Conservation (phyloP, 2,797 vertebrate species). For the Thaleichthys pacificus region DNA sequence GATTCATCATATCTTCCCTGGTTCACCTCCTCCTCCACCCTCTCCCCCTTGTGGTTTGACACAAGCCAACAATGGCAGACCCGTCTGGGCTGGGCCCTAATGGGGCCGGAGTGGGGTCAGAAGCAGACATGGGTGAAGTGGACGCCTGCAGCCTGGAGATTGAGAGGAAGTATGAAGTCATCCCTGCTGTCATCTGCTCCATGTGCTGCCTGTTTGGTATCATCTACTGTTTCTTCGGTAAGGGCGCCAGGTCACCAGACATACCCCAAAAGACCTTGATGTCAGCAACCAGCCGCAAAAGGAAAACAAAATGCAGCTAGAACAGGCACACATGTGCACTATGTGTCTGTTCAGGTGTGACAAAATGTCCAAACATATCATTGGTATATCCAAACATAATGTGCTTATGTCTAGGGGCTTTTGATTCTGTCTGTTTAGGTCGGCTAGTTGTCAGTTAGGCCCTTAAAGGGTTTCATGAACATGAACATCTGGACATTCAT, state of each 20-base stretch:
- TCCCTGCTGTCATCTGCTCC: slow-evolving; percentile 82
- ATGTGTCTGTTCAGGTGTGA: neutral
- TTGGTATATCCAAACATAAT: neutral
- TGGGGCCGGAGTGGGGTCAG: slow-evolving; percentile 44
- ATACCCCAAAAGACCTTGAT: neutral
- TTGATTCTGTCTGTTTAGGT: neutral
- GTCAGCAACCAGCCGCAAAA: neutral
- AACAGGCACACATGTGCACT: slow-evolving; percentile 7
- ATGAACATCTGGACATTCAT: slow-evolving; percentile 8
- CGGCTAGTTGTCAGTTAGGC: neutral
- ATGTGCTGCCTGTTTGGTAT: slow-evolving; percentile 89
- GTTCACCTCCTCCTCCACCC: neutral
- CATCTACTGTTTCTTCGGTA: slow-evolving; percentile 91
- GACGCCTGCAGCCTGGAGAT: slow-evolving; percentile 78
- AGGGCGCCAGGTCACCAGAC: slow-evolving; percentile 26
- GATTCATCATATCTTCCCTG: slow-evolving; percentile 13
- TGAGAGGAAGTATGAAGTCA: slow-evolving; percentile 76
- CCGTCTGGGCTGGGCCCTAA: slow-evolving; percentile 69
- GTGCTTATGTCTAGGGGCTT: neutral
- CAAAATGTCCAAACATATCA: neutral
- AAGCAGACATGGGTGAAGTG: slow-evolving; percentile 56
- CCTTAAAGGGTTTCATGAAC: too few species aligned
- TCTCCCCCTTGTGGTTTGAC: slow-evolving; percentile 10
- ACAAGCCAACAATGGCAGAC: slow-evolving; percentile 65
- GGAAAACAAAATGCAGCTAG: neutral